These are phyloP conservation scores for Barbus barbus DNA, from an alignment of 2,113 vertebrate genomes.

Conservation along the genomic window DNA sequence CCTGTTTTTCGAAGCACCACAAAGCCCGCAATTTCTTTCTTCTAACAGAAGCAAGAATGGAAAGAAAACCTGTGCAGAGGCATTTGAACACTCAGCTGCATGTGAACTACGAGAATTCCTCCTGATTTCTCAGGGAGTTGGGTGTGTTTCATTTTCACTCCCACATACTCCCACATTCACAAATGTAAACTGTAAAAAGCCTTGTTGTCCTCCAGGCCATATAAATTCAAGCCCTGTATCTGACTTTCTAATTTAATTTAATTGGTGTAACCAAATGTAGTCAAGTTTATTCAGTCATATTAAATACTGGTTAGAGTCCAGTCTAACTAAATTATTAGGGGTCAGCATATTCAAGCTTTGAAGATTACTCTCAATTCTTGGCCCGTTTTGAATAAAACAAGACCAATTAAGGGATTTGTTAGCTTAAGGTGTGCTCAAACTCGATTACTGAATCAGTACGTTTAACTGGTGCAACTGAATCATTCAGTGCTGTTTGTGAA, in stretches of 20 bases:
- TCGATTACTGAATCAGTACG: neutral
- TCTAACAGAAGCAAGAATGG: neutral
- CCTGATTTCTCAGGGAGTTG: neutral
- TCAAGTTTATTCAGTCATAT: neutral
- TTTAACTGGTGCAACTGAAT: neutral
- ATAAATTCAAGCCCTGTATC: neutral
- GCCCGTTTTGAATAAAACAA: neutral
- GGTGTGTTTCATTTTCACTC: slow-evolving; percentile 7
- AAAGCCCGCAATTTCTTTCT: slow-evolving; percentile 64
- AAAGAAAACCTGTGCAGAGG: neutral
- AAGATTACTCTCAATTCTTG: neutral
- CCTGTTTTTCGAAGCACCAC: slow-evolving; percentile 65
- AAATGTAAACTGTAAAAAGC: neutral
- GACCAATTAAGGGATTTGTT: neutral
- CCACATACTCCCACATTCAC: neutral
- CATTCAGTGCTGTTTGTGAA: neutral
- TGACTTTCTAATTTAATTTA: neutral
- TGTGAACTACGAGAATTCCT: slow-evolving; percentile 5
- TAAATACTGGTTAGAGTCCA: neutral
- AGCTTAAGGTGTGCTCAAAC: neutral
- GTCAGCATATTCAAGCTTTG: neutral
- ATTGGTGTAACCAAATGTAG: too few relatives aligned
- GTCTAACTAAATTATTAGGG: neutral
- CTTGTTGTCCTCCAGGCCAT: neutral
- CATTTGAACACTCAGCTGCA: neutral